phyloP scores from a whole-genome alignment of 92 coral and sea anemone genomes.

The Galaxea fascicularis region DNA sequence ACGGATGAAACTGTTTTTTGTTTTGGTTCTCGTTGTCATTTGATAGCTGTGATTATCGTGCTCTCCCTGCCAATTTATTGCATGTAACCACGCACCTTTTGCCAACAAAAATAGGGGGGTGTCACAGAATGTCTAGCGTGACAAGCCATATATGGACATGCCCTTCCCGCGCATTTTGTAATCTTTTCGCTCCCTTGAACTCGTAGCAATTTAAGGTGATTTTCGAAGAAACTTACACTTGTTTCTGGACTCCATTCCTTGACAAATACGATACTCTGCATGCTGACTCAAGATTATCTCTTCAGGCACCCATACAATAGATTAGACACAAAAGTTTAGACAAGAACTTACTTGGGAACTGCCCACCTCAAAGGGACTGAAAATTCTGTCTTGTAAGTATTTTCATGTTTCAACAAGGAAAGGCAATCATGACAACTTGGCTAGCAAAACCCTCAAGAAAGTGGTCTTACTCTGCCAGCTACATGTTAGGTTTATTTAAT shows the following conservation, averaged over 20 bases:
- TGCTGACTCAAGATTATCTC: constrained; percentile 69
- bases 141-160: too few relatives aligned
- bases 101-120: too few relatives aligned
- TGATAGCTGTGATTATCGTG: too few relatives aligned
- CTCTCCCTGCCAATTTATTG: too few relatives aligned
- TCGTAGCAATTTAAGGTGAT: too few relatives aligned
- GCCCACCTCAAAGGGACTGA: neutral
- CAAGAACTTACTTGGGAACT: neutral
- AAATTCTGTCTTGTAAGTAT: neutral
- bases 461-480: neutral
- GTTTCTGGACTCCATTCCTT: too few relatives aligned
- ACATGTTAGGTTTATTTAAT: neutral
- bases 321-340: neutral
- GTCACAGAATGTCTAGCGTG: too few relatives aligned
- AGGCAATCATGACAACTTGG: neutral
- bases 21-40: neutral
- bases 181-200: too few relatives aligned
- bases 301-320: constrained; percentile 80
- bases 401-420: constrained; percentile 12
- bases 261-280: constrained; percentile 42
- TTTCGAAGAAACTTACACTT: too few relatives aligned
- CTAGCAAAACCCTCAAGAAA: neutral
- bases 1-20: neutral
- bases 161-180: too few relatives aligned
- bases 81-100: too few relatives aligned